Evolutionary conservation across 2,113 vertebrate species (phyloP), one percentile per base, ranked within the genome.

Genomic region (Mungos mungo): DNA sequence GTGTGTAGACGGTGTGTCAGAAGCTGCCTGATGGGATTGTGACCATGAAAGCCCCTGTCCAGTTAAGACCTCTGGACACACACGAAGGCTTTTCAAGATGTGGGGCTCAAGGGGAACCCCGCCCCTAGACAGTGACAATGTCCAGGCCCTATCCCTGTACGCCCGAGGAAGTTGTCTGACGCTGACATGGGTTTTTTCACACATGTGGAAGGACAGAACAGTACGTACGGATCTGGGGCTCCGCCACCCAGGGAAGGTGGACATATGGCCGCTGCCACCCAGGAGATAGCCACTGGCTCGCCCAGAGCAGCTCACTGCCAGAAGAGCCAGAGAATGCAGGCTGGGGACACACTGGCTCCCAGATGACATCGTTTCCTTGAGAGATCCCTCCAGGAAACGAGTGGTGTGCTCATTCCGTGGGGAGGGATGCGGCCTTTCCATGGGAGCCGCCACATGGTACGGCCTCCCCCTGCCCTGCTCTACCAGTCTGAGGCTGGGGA

Each of bases 281-380:
- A 5, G 23, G 2, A 54, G 82, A 29, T 11, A 35, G 65, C 35
- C 0, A 4, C 84, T 45, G 63, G 69, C 10, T 0, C 1, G 0
- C 13, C 19, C 50, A 2, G 50, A 35, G 54, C 18, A 8, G 1
- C 81, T 19, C 0, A 0, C 27, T 13, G 90, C 69, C 95, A 81
- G 82, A 9, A 31, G 66, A 77, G 25, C 19, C 54, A 0, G 38
- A 16, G 94, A 92, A 95, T 66, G 85, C 71, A 54, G 77, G 35
- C 92, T 31, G 13, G 83, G 85, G 77, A 68, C 11, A 0, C 35
- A 19, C 90, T 86, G 27, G n/a, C 72, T 87, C 94, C 94, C 83
- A n/a, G 80, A 76, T 92, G 97, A 97, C 93, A 47, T 95, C 47
- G 92, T 94, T 76, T 93, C 83, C 87, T 60, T 33, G 9, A 19